A percentile compares a stretch with the other conserved stretches of the same genome.
Conservation (phyloP, 1,140 invertebrate species). For the Steinernema khuongi region DNA sequence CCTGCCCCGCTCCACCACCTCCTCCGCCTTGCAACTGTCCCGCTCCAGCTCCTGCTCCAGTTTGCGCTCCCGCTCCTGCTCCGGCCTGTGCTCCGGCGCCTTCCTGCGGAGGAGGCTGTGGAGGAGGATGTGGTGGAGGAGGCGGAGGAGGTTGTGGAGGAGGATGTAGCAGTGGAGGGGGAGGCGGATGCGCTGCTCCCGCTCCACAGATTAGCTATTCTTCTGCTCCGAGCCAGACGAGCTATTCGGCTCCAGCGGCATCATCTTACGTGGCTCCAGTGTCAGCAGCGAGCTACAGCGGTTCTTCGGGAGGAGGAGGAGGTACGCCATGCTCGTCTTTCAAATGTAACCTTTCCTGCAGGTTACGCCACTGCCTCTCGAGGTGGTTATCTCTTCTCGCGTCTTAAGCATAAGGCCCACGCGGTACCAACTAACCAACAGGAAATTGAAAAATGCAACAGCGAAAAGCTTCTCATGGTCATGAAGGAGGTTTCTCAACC, state of each 20-base stretch:
- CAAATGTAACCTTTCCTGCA: background rate
- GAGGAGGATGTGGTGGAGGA: too few species aligned
- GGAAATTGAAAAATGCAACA: background rate
- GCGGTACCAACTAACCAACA: background rate
- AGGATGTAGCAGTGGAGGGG: background rate
- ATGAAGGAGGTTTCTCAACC: background rate
- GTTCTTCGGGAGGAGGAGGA: background rate
- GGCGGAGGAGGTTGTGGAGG: background rate
- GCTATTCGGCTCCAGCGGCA: background rate
- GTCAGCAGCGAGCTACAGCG: too few species aligned
- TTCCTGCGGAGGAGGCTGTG: background rate
- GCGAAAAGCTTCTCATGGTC: slow-evolving; percentile 5
- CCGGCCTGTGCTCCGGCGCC: background rate
- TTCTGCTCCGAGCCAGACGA: background rate
- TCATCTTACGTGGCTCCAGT: background rate
- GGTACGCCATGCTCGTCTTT: background rate
- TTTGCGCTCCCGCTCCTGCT: background rate
- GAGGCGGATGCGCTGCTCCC: background rate
- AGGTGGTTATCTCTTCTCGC: background rate
- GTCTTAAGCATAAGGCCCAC: background rate
- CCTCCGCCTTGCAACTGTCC: background rate
- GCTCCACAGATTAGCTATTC: background rate
- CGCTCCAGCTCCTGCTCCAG: background rate
- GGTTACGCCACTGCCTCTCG: background rate
- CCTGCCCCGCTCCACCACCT: background rate